Conservation (phyloP, 1,140 invertebrate species). For the Orussus abietinus region DNA sequence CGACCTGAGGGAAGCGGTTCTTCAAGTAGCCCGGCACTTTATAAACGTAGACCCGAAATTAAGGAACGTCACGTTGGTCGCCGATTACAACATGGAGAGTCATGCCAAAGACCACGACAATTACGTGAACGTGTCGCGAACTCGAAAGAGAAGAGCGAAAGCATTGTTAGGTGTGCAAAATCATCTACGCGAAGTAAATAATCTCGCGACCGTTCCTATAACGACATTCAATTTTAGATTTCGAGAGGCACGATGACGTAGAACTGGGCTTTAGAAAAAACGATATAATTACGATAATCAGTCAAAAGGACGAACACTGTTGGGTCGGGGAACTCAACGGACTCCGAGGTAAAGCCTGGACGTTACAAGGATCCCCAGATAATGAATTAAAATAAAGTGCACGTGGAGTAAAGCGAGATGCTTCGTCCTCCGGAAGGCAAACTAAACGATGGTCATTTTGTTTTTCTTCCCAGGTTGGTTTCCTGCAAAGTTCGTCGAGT, state of each 20-base stretch:
- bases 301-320: constrained; percentile 98
- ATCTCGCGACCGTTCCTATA: background rate
- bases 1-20: constrained; percentile 93
- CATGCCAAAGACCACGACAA: constrained; percentile 91
- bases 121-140: constrained; percentile 87
- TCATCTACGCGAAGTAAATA: constrained; percentile 16
- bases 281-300: constrained; percentile 97
- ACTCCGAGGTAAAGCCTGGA: constrained; percentile 62
- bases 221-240: constrained; percentile 63
- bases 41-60: constrained; percentile 74
- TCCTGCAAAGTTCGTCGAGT: constrained; percentile 96
- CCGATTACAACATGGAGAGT: constrained; percentile 94
- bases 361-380: no score
- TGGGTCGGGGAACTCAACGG: constrained; percentile 99
- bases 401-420: no score
- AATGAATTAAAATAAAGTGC: background rate
- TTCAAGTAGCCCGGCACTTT: constrained; percentile 86
- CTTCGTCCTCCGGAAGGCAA: no score
- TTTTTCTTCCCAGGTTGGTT: constrained; percentile 83
- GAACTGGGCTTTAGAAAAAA: constrained; percentile 98
- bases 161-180: constrained; percentile 69
- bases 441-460: no score
- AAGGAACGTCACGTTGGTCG: constrained; percentile 71
- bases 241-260: constrained; percentile 97
- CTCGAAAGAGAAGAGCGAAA: constrained; percentile 86